Evolutionary conservation across 2,797 vertebrate species (phyloP).

Genomic region (Scolopax rusticola): DNA sequence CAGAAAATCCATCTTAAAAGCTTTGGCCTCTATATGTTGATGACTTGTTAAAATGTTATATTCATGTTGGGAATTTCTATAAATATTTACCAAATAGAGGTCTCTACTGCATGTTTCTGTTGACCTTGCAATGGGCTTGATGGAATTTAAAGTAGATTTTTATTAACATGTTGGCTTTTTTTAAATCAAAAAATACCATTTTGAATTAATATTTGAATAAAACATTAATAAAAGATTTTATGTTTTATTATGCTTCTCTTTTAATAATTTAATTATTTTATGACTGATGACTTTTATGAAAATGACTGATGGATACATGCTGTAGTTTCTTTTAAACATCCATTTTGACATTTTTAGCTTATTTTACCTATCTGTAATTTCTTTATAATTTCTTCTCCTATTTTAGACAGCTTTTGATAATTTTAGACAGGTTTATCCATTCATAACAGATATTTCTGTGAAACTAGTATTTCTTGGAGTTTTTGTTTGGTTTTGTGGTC

Average conservation of each 20-base stretch:
- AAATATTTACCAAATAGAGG: background rate
- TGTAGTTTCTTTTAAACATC: background rate
- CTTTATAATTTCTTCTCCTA: background rate
- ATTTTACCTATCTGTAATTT: background rate
- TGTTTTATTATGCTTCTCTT: background rate
- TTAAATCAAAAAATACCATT: background rate
- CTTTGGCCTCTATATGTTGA: background rate
- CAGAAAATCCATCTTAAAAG: background rate
- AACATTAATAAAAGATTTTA: background rate
- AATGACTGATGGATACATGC: rapidly evolving
- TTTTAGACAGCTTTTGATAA: background rate
- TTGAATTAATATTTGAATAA: background rate
- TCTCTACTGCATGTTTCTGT: background rate
- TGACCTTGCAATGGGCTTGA: background rate
- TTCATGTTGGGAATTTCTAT: background rate
- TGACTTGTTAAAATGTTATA: background rate
- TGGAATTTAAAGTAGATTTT: background rate
- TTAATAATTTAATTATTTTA: background rate
- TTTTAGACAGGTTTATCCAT: background rate
- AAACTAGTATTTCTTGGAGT: background rate
- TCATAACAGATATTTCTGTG: background rate
- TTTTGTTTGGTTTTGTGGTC: background rate
- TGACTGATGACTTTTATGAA: too few species aligned
- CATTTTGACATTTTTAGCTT: background rate
- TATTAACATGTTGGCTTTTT: background rate